These are phyloP conservation scores for Scatophagus argus DNA, from an alignment of 2,113 vertebrate species.

Conservation along the genomic window DNA sequence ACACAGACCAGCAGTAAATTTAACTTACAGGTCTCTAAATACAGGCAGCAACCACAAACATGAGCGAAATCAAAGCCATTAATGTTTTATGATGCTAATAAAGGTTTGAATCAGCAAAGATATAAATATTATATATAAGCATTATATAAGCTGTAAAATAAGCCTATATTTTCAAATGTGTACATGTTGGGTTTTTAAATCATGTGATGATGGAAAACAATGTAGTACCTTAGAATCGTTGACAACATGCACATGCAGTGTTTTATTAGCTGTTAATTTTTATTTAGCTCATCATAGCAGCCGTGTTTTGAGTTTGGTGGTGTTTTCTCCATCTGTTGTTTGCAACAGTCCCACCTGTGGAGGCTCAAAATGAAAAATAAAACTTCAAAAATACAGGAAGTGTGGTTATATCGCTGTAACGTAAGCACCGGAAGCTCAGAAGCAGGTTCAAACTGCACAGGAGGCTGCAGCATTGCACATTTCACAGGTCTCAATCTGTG, in stretches of 20 bases:
- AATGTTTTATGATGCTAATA: not conserved
- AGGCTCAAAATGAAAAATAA: slow-evolving; percentile 34
- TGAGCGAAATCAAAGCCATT: not conserved
- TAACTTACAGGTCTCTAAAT: not conserved
- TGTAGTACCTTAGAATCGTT: too few relatives aligned
- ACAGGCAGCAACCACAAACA: not conserved
- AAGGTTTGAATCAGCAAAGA: not conserved
- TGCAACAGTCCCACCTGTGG: slow-evolving; percentile 53
- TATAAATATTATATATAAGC: too few relatives aligned
- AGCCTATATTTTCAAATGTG: not conserved
- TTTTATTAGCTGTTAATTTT: too few relatives aligned
- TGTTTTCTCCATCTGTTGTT: slow-evolving; percentile 28
- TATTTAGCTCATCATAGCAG: not conserved
- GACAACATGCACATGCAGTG: too few relatives aligned
- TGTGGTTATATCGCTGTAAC: slow-evolving; percentile 71
- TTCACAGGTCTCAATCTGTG: slow-evolving; percentile 13
- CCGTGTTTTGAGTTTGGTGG: not conserved
- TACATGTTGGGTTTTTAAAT: not conserved
- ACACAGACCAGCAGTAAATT: not conserved
- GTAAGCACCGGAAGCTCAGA: slow-evolving; percentile 71
- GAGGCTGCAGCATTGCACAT: slow-evolving; percentile 43
- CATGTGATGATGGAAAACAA: too few relatives aligned
- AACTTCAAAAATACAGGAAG: slow-evolving; percentile 74
- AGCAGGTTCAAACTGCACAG: slow-evolving; percentile 2
- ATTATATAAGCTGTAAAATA: not conserved